phyloP scores from a whole-genome alignment of 2,797 vertebrate genomes.

The Adrianichthys oophorus region DNA sequence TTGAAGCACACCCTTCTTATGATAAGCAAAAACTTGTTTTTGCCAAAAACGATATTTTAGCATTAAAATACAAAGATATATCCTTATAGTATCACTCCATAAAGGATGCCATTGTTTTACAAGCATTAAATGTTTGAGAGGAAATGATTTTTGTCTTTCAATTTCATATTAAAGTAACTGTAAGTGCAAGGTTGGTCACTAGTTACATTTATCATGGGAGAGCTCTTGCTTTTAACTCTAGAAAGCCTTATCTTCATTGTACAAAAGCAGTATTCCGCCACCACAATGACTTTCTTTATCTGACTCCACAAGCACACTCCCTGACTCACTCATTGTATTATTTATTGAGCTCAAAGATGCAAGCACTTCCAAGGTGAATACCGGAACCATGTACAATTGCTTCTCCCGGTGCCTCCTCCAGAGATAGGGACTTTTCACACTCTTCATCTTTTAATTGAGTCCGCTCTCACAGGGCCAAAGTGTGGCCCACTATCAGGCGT shows the following conservation, averaged over 20 bases:
- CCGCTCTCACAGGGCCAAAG: not conserved
- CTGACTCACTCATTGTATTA: constrained; percentile 45
- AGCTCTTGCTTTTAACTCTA: constrained; percentile 32
- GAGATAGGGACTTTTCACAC: constrained; percentile 16
- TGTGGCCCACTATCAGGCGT: not conserved
- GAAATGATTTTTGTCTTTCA: constrained; percentile 3
- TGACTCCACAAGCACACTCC: constrained; percentile 33
- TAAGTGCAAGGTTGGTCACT: constrained; percentile 10
- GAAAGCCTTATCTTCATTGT: constrained; percentile 51
- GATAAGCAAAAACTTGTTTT: no score
- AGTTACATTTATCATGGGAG: no score
- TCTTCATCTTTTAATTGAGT: not conserved
- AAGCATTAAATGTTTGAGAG: no score
- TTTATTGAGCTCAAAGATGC: constrained; percentile 44
- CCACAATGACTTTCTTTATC: constrained; percentile 48
- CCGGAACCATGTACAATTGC: constrained; percentile 7
- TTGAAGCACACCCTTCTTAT: no score
- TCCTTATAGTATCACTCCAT: no score
- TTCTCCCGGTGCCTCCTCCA: not conserved
- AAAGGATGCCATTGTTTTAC: no score
- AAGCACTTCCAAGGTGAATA: constrained; percentile 44
- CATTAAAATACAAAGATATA: no score
- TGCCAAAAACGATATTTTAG: no score
- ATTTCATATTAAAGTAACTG: constrained; percentile 28
- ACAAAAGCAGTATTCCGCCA: constrained; percentile 52